Evolutionary conservation across 1,140 invertebrate species (phyloP).

Genomic region (Brachionus paranguensis): DNA sequence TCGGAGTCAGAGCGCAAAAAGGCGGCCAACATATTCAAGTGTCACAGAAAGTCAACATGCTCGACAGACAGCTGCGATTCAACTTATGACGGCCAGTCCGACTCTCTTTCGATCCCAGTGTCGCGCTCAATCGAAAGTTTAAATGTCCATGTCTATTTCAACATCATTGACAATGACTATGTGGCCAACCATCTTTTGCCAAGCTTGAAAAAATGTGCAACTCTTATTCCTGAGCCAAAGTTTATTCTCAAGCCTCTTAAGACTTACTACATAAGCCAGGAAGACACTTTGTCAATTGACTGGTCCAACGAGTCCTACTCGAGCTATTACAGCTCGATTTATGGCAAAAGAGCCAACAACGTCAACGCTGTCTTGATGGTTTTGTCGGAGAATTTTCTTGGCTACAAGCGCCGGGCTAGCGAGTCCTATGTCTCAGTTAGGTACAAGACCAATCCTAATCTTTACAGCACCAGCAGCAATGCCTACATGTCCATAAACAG

Average conservation of each 20-base stretch:
- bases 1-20: background rate
- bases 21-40: background rate
- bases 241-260: background rate
- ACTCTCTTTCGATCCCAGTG: background rate
- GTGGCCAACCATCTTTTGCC: background rate
- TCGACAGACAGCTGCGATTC: slow-evolving; percentile 4
- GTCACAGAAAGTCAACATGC: slow-evolving; percentile 7
- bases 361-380: background rate
- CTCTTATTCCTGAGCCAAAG: background rate
- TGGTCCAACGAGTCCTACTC: background rate
- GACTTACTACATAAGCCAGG: background rate
- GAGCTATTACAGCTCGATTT: slow-evolving; percentile 11
- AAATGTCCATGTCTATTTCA: background rate
- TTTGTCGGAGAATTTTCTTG: background rate
- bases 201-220: background rate
- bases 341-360: background rate
- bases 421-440: slow-evolving; percentile 4
- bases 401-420: background rate
- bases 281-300: background rate
- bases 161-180: slow-evolving; percentile 14
- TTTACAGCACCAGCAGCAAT: background rate
- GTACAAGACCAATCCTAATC: slow-evolving; percentile 10
- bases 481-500: background rate
- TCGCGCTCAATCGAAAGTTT: background rate
- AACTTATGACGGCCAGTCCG: slow-evolving; percentile 1